These are phyloP conservation scores for Erpobdella octoculata DNA, from an alignment of 2,888 invertebrate species.

Conservation along the genomic window DNA sequence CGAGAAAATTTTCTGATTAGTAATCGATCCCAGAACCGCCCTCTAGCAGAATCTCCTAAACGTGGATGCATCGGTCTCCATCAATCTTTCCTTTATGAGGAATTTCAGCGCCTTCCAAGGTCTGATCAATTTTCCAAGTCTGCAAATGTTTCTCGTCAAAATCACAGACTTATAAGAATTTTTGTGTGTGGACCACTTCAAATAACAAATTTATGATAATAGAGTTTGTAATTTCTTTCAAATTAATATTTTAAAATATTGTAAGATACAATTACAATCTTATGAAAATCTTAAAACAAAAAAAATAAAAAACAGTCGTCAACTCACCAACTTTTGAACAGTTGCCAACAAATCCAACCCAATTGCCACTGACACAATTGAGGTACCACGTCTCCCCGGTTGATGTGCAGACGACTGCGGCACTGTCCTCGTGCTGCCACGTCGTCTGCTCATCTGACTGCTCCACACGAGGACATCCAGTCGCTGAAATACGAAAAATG, in stretches of 20 bases:
- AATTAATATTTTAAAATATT: no score
- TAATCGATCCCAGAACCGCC: background rate
- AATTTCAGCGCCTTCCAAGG: background rate
- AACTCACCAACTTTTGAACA: conserved; percentile 26
- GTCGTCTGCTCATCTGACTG: conserved; percentile 12
- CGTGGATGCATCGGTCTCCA: background rate
- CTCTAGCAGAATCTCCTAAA: background rate
- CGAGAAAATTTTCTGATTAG: no score
- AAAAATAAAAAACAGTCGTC: no score
- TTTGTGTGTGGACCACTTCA: background rate
- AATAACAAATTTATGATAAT: no score
- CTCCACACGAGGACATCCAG: conserved; percentile 7
- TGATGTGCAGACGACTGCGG: conserved; percentile 30
- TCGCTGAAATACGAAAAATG: no score
- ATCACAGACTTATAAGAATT: no score
- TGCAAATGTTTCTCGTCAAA: background rate
- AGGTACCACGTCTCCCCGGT: conserved; percentile 34
- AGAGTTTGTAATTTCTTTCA: no score
- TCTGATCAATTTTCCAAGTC: conserved; percentile 3
- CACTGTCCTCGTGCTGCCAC: conserved; percentile 27
- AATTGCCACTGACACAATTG: conserved; percentile 28
- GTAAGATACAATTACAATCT: no score
- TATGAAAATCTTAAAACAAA: no score
- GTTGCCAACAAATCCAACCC: conserved; percentile 34
- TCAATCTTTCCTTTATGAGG: conserved; percentile 10